A percentile compares a stretch with the other conserved stretches of the same genome.
phyloP scores from a whole-genome alignment of 2,888 invertebrate genomes.

The Junonia oenone region DNA sequence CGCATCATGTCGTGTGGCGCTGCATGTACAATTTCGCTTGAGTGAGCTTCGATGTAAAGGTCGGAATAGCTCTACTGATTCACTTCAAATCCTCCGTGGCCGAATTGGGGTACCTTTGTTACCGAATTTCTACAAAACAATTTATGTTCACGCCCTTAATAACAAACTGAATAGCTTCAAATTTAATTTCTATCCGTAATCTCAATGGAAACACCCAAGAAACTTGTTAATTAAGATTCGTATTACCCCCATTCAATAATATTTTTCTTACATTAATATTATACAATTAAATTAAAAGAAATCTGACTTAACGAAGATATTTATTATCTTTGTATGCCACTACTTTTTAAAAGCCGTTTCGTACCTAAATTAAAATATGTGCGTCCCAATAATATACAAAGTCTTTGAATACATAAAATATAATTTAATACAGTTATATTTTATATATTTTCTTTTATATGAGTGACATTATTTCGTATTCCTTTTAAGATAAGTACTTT shows the following conservation, averaged over 20 bases:
- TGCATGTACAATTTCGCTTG: too few relatives aligned
- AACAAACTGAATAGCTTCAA: neutral
- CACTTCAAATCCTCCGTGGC: too few relatives aligned
- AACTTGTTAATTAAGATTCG: slow-evolving; percentile 8
- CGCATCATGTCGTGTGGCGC: too few relatives aligned
- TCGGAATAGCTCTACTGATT: too few relatives aligned
- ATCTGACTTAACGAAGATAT: too few relatives aligned
- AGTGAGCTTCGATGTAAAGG: too few relatives aligned
- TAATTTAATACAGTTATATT: neutral
- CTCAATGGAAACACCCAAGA: neutral
- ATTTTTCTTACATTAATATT: too few relatives aligned
- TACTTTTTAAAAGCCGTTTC: too few relatives aligned
- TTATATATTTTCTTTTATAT: neutral
- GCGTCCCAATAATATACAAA: neutral
- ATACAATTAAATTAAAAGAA: too few relatives aligned
- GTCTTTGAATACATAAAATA: neutral
- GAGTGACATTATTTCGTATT: neutral
- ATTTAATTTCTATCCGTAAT: neutral
- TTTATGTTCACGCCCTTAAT: neutral
- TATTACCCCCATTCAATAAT: slow-evolving; percentile 12
- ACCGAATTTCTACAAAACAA: neutral
- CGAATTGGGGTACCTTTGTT: neutral
- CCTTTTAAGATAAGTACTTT: neutral
- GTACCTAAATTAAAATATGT: neutral
- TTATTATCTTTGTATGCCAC: too few relatives aligned